A percentile compares a stretch with the other conserved stretches of the same genome.
These are phyloP conservation scores for Drosophila punjabiensis DNA, from an alignment of 1,140 invertebrate genomes.

Conservation along the genomic window DNA sequence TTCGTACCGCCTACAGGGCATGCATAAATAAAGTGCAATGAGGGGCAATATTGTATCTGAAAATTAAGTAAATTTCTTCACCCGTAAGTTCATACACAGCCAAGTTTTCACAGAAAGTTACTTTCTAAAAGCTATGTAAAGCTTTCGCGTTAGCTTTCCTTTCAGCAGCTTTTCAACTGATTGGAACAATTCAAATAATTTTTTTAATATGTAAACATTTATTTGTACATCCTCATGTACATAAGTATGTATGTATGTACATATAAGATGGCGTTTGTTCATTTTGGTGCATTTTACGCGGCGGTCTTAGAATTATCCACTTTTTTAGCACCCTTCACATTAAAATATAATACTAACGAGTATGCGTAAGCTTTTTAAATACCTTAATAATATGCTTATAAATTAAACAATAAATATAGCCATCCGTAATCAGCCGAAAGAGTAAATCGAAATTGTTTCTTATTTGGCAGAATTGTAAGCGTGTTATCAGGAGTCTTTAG, in stretches of 20 bases:
- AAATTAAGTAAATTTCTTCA: not conserved
- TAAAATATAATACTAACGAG: not conserved
- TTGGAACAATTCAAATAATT: not conserved
- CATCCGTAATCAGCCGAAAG: not conserved
- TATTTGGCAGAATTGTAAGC: not conserved
- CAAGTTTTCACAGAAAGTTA: not conserved
- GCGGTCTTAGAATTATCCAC: not conserved
- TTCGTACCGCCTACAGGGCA: not conserved
- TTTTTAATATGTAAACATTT: too few relatives aligned
- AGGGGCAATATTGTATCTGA: not conserved
- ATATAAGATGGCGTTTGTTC: not conserved
- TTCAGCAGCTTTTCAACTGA: not conserved
- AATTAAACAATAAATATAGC: not conserved
- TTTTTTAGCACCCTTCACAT: not conserved
- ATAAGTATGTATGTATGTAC: not conserved
- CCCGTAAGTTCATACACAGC: not conserved
- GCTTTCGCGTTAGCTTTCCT: not conserved
- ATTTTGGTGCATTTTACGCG: not conserved
- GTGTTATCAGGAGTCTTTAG: not conserved
- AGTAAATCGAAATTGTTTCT: not conserved
- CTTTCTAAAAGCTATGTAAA: not conserved
- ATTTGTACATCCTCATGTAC: not conserved
- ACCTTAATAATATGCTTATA: not conserved
- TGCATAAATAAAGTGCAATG: slow-evolving; percentile 4
- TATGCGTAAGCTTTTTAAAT: not conserved